phyloP scores from a whole-genome alignment of 2,888 invertebrate species.

The Caenorhabditis uteleia region DNA sequence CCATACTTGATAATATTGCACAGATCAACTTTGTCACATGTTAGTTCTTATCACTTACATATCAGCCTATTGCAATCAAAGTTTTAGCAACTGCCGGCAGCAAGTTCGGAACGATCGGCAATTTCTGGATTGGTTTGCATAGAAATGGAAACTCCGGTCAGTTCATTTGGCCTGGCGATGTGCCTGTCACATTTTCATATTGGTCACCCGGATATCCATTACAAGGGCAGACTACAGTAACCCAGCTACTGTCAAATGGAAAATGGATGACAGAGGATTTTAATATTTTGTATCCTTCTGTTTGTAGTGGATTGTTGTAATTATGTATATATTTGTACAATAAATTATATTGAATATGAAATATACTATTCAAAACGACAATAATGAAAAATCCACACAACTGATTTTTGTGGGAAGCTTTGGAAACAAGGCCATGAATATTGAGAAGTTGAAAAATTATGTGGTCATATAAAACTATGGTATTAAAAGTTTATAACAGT shows the following conservation, averaged over 20 bases:
- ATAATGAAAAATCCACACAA: too few relatives aligned
- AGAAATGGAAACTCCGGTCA: slow-evolving; percentile 5
- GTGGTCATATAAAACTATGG: too few relatives aligned
- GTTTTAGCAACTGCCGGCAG: slow-evolving; percentile 20
- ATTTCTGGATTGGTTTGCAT: slow-evolving; percentile 22
- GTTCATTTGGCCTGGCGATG: slow-evolving; percentile 18
- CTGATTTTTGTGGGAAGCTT: too few relatives aligned
- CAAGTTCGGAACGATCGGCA: slow-evolving; percentile 22
- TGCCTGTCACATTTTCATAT: slow-evolving; percentile 3
- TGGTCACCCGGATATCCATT: slow-evolving; percentile 30
- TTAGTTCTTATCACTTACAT: too few relatives aligned
- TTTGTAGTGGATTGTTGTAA: slow-evolving; percentile 16
- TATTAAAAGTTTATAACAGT: too few relatives aligned
- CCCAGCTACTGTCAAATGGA: slow-evolving; percentile 14
- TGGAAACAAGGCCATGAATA: too few relatives aligned
- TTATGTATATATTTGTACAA: background rate
- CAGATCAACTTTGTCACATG: slow-evolving; percentile 25
- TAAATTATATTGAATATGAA: too few relatives aligned
- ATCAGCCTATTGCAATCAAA: background rate
- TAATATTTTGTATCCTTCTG: slow-evolving; percentile 3
- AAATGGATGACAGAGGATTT: slow-evolving; percentile 15
- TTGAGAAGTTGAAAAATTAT: too few relatives aligned
- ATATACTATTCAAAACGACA: too few relatives aligned
- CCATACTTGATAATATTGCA: slow-evolving; percentile 15
- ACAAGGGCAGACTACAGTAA: slow-evolving; percentile 9